These are phyloP conservation scores for Vidua chalybeata DNA, from an alignment of 2,113 vertebrate genomes.

Conservation along the genomic window DNA sequence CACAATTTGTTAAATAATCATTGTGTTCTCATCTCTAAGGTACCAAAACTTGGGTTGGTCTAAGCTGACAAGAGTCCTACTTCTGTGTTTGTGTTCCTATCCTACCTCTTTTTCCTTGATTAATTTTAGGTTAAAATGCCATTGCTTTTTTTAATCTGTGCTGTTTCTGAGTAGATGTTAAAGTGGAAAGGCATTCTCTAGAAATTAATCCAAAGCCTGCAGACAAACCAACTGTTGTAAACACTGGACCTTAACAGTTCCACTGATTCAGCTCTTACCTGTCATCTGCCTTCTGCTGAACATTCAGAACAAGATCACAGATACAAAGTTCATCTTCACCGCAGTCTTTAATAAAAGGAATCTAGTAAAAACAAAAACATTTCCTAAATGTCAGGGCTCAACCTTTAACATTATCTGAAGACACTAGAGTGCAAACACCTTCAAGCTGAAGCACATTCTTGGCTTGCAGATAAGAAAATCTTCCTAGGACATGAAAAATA, in stretches of 20 bases:
- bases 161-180: not conserved
- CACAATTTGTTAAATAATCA: not conserved
- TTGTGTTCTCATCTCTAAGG: not conserved
- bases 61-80: not conserved
- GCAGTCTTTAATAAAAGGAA: slow-evolving; percentile 91
- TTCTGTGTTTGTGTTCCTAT: not conserved
- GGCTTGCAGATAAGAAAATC: not conserved
- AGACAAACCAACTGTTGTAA: not conserved
- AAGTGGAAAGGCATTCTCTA: not conserved
- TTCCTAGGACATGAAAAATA: not conserved
- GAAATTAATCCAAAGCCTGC: not conserved
- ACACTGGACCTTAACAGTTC: not conserved
- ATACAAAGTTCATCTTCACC: slow-evolving; percentile 86
- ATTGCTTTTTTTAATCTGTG: not conserved
- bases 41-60: not conserved
- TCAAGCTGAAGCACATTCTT: not conserved
- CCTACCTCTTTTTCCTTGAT: not conserved
- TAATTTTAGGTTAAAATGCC: not conserved
- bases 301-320: slow-evolving; percentile 82
- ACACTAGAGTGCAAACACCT: not conserved
- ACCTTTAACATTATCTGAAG: not conserved
- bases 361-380: slow-evolving; percentile 61
- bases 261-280: slow-evolving; percentile 69
- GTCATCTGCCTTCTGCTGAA: slow-evolving; percentile 65
- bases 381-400: not conserved